Evolutionary conservation across 2,888 invertebrate genomes (phyloP), one percentile per base, ranked within the genome.

Genomic region (Spodoptera picta): DNA sequence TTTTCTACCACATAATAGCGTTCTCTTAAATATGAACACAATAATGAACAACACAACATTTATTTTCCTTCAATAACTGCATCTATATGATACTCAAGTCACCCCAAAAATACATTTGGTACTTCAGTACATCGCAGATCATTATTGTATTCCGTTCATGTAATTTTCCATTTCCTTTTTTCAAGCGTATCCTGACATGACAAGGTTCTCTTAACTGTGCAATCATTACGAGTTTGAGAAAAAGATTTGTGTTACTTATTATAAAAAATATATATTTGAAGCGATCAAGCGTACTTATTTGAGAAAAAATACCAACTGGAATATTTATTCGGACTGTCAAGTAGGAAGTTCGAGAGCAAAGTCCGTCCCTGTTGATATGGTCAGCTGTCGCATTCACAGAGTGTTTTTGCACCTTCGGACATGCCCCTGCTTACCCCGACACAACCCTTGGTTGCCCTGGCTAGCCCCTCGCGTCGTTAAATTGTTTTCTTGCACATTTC

Each of bases 321-420:
- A 11, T 12, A n/a, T 44, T n/a, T 44, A 24, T 12, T 31, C 2
- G 19, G 19, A 19, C 1, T 12, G n/a, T n/a, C 41, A 58, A 11
- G 1, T 41, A 48, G 41, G 56, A 60, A 60, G 42, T 50, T 45
- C 10, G 50, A 65, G 66, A 64, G 68, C 82, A 65, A 58, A 87
- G 59, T 89, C 71, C 90, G 71, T 68, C 87, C 80, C 88, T 87
- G 88, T 79, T 69, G 62, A 72, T 75, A 78, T 80, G 87, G 91
- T 90, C 93, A 93, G 92, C 92, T 93, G 93, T 85, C 90, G 85
- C 87, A 88, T 90, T 92, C 93, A 87, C 93, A 92, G 84, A 79
- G 72, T 80, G 91, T 92, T 93, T 92, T 93, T 92, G 90, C 87
- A 87, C 87, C 84, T 86, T 75, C 81, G 73, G 78, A 81, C 83